These are phyloP conservation scores for Pangasius macronema DNA, from an alignment of 2,797 vertebrate species.

Conservation along the genomic window DNA sequence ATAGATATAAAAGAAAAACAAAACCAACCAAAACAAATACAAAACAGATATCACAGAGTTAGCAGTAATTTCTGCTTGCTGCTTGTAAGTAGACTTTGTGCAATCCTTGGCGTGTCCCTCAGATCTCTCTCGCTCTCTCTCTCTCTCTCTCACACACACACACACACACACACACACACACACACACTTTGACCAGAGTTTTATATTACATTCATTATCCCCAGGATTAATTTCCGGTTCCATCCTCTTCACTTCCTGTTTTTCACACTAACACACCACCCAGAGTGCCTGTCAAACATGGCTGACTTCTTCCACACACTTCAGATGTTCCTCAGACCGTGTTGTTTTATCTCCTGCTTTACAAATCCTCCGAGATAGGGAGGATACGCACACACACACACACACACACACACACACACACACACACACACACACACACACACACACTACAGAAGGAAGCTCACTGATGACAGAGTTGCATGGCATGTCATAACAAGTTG, in stretches of 20 bases:
- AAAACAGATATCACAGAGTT: no score
- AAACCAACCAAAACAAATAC: not conserved
- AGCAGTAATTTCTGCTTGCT: no score
- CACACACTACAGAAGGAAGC: slow-evolving; percentile 27
- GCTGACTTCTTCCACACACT: not conserved
- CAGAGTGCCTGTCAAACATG: not conserved
- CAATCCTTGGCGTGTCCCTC: no score
- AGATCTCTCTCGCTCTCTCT: not conserved
- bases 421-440: slow-evolving; percentile 4
- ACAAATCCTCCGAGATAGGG: not conserved
- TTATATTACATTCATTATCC: not conserved
- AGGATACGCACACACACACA: not conserved
- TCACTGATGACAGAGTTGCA: slow-evolving; percentile 51
- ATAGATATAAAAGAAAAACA: no score
- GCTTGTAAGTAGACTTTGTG: no score
- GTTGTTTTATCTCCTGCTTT: not conserved
- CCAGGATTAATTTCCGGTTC: not conserved
- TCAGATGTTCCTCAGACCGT: not conserved
- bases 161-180: not conserved
- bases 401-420: not conserved
- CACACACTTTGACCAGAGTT: not conserved
- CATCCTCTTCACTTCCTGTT: not conserved
- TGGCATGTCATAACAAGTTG: slow-evolving; percentile 71
- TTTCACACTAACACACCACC: not conserved
- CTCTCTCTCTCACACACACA: not conserved